Percentiles rank a stretch among this genome's conserved stretches.
These are phyloP conservation scores for Drosophila suzukii DNA, from an alignment of 1,140 invertebrate genomes.

Conservation along the genomic window DNA sequence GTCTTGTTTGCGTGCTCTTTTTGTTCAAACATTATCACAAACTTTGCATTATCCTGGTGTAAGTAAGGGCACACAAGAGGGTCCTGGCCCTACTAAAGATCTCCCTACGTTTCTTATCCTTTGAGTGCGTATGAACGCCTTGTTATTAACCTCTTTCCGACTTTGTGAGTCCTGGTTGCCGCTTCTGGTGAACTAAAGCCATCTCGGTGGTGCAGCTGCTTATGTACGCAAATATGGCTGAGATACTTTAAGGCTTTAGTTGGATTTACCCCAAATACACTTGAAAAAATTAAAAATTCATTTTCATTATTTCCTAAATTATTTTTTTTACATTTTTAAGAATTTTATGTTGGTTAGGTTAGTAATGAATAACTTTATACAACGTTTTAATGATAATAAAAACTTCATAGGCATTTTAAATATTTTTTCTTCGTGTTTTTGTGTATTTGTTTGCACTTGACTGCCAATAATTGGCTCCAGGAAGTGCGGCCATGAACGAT, in stretches of 20 bases:
- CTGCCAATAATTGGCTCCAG: slow-evolving; percentile 33
- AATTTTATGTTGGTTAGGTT: no score
- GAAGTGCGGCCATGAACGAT: slow-evolving; percentile 29
- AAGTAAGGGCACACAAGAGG: slow-evolving; percentile 26
- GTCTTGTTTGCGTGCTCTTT: slow-evolving; percentile 30
- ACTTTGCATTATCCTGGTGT: slow-evolving; percentile 48
- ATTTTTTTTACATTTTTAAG: background rate
- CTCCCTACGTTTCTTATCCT: background rate
- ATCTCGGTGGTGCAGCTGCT: slow-evolving; percentile 43
- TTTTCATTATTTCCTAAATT: background rate
- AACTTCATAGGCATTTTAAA: no score
- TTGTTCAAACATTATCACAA: slow-evolving; percentile 50
- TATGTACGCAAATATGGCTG: slow-evolving; percentile 37
- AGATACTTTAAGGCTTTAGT: slow-evolving; percentile 17
- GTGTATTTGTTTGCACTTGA: slow-evolving; percentile 1
- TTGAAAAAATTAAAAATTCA: slow-evolving; percentile 23
- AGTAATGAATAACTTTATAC: no score
- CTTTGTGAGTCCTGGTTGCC: slow-evolving; percentile 26
- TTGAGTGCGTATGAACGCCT: slow-evolving; percentile 24
- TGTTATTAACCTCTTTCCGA: slow-evolving; percentile 65
- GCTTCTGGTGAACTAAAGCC: slow-evolving; percentile 44
- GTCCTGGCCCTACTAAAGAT: slow-evolving; percentile 11
- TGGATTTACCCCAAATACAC: background rate
- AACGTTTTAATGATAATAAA: no score
- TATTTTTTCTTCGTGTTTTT: background rate